Conservation (phyloP, 2,797 vertebrate species). For the Ateles fusciceps region DNA sequence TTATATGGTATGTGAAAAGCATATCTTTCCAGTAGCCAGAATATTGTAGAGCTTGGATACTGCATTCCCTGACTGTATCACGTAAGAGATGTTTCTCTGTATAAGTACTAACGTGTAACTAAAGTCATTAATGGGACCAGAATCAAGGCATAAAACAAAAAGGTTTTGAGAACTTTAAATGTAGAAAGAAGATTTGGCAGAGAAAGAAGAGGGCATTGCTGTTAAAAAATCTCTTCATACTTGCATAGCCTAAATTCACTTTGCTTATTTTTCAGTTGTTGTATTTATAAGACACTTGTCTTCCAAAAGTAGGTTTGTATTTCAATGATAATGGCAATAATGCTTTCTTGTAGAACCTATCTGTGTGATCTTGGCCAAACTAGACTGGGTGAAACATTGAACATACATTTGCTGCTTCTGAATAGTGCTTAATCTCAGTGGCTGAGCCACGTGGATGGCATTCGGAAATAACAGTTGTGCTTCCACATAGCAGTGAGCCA, state of each 20-base stretch:
- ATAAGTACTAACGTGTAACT: background rate
- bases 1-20: background rate
- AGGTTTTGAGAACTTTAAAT: background rate
- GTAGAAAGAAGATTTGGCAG: background rate
- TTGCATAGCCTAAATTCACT: conserved; percentile 8
- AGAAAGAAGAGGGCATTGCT: background rate
- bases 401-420: background rate
- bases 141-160: background rate
- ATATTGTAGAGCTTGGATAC: background rate
- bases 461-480: conserved; percentile 30
- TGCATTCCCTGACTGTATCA: background rate
- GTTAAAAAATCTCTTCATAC: background rate
- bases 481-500: background rate
- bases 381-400: background rate
- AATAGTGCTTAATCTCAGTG: background rate
- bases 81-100: background rate
- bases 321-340: conserved; percentile 9
- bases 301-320: conserved; percentile 20
- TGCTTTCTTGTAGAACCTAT: conserved; percentile 19
- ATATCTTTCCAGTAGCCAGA: background rate
- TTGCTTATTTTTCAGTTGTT: background rate
- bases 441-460: background rate
- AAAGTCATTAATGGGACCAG: background rate
- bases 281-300: background rate
- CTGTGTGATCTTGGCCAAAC: background rate